Base-by-base conservation (phyloP, 2,113 vertebrate species). In the Dendropsophus ebraccatus region DNA sequence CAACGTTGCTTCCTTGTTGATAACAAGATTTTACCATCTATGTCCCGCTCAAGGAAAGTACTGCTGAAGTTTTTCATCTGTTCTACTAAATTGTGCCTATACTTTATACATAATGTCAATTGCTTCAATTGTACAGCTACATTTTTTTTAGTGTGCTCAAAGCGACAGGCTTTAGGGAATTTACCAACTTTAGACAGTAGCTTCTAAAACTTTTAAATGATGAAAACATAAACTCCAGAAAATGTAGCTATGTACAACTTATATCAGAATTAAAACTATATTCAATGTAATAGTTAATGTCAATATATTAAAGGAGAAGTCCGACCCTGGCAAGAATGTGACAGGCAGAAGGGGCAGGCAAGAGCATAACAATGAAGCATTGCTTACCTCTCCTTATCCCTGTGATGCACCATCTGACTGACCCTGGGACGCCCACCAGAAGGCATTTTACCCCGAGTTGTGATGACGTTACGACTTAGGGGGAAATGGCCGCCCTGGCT, bases 11-110 rank as follows among this genome's bases (percentile, higher is more conserved):
- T 81, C 81, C 37, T 81, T 73, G 52, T 80, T 62, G 54, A 72
- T 81, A 86, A 84, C 72, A 84, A 81, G 77, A 87, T 81, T 87
- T 81, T 87, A 74, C 77, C 52, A 45, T 74, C 25, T 74, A 12
- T 50, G 78, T 87, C 85, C 69, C 23, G 69, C 62, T 86, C 70
- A 62, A 49, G 52, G 75, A 37, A 76, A 84, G 72, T 50, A 81
- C 62, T 86, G 35, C 37, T 73, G 25, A 81, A 87, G 65, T 81
- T 74, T 87, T 81, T 74, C 67, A 74, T 62, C 65, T 87, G 52
- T 87, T 87, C 7, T 23, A 37, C 50, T 81, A 81, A 81, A 87
- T 54, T 85, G 73, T 78, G 49, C 69, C 82, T 1, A 60, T 73
- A 60, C 52, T 74, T 70, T 52, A 72, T 83, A 74, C 32, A 80